These are phyloP conservation scores for Radopholus similis DNA, from an alignment of 1,140 invertebrate genomes.

Conservation along the genomic window DNA sequence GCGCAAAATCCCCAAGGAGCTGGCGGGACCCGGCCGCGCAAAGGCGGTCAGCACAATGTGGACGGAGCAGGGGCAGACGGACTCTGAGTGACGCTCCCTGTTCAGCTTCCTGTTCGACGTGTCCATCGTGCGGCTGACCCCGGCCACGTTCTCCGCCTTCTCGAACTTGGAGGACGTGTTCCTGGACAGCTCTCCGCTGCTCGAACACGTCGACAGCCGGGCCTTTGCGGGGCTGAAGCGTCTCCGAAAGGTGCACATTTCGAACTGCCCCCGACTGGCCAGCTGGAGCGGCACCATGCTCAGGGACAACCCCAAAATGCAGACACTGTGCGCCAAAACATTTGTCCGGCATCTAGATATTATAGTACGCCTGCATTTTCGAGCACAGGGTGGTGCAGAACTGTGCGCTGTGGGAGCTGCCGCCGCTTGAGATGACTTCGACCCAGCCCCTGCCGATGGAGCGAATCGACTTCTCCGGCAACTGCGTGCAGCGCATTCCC, in stretches of 20 bases:
- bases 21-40: not conserved
- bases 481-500: constrained; percentile 24
- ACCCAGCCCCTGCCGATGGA: constrained; percentile 32
- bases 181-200: constrained; percentile 28
- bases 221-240: constrained; percentile 29
- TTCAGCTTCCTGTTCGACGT: not conserved
- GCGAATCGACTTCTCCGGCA: constrained; percentile 40
- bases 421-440: constrained; percentile 28
- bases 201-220: constrained; percentile 24
- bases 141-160: not conserved
- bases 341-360: not conserved
- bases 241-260: constrained; percentile 42
- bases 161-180: constrained; percentile 5
- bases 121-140: not conserved
- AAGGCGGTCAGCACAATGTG: constrained; percentile 1
- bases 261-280: constrained; percentile 37
- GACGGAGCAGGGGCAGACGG: not conserved
- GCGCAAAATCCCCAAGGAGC: not conserved
- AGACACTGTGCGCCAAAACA: constrained; percentile 27
- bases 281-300: constrained; percentile 25
- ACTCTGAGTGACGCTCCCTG: not conserved
- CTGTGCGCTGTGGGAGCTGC: constrained; percentile 32
- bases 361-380: not conserved
- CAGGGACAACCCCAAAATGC: constrained; percentile 24
- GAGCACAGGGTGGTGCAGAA: constrained; percentile 26